Evolutionary conservation across 2,797 vertebrate species (phyloP), one percentile per base, ranked within the genome.

Genomic region (Micropoecilia bifurca): DNA sequence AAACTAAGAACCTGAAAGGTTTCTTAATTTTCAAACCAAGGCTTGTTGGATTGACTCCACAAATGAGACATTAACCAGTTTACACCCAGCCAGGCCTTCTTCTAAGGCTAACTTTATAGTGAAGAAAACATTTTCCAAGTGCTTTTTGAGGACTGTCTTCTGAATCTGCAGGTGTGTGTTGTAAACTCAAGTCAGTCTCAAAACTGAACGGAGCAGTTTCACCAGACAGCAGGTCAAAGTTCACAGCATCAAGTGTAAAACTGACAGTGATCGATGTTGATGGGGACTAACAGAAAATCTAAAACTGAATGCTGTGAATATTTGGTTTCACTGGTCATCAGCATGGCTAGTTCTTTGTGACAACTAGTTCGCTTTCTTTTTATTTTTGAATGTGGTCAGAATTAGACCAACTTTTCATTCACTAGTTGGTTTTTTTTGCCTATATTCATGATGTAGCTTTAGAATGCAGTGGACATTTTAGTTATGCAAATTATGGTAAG

Each of bases 11-110:
- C 81, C 76, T 77, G 41, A 8, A 59, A 69, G 63, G 45, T 45
- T 76, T 83, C 36, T 41, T 8, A 18, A 69, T n/a, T 36, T 46
- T 39, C 28, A 80, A 76, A 63, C 28, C 4, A n/a, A 30, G 71
- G 39, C 45, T 77, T 81, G 80, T 77, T 81, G 80, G 48, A n/a
- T 57, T 78, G 50, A 55, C 30, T 84, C 16, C 80, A 76, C 47
- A 53, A 68, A 1, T 81, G 53, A 73, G 13, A 45, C 74, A 8
- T 71, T 39, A 45, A 45, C 50, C 72, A 16, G 81, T 45, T 12
- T 22, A 16, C 50, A 48, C 13, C 12, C 5, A 25, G 16, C 12
- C 25, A 55, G 22, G 46, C 30, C 28, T 20, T 75, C 45, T 76
- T 75, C 50, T 71, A 1, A 1, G 18, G 50, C 12, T 14, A 6